Evolutionary conservation across 64 coral and sea anemone genomes (phyloP).

Genomic region (Catalaphyllia jardinei): DNA sequence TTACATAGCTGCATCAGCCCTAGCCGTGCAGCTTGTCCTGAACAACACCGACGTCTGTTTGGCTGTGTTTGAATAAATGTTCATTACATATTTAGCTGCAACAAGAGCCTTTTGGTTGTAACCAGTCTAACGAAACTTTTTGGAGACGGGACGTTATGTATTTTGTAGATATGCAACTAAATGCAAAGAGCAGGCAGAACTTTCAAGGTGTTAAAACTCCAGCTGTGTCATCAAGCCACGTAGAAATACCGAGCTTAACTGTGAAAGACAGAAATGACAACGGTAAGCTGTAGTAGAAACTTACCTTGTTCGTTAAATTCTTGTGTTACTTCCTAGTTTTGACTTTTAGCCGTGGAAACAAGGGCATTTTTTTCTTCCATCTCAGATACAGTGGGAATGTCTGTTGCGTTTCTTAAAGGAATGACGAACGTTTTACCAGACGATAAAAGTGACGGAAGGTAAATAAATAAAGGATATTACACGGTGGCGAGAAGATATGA

Average conservation of each 20-base stretch:
- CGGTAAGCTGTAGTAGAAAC: not conserved
- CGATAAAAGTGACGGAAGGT: not conserved
- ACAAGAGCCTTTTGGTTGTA: too few species aligned
- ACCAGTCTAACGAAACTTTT: not conserved
- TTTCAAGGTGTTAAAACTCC: constrained; percentile 1
- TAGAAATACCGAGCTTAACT: not conserved
- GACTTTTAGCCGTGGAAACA: not conserved
- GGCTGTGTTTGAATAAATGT: too few species aligned
- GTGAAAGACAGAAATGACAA: constrained; percentile 9
- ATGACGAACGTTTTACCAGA: constrained; percentile 26
- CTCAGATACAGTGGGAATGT: constrained; percentile 10
- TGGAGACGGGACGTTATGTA: too few species aligned
- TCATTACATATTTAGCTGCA: too few species aligned
- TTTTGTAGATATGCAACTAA: constrained; percentile 48
- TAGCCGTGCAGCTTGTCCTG: too few species aligned
- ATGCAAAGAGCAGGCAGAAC: constrained; percentile 6
- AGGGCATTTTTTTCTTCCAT: not conserved
- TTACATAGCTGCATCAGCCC: too few species aligned
- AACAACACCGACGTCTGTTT: too few species aligned
- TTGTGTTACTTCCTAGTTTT: not conserved
- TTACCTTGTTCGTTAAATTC: not conserved
- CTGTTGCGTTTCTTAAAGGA: constrained; percentile 20
- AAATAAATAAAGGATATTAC: not conserved
- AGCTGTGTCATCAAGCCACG: not conserved
- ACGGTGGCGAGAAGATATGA: too few species aligned